A percentile compares a stretch with the other conserved stretches of the same genome.
Evolutionary conservation across 2,888 invertebrate genomes (phyloP).

Genomic region (Tetheella fluctuosa): DNA sequence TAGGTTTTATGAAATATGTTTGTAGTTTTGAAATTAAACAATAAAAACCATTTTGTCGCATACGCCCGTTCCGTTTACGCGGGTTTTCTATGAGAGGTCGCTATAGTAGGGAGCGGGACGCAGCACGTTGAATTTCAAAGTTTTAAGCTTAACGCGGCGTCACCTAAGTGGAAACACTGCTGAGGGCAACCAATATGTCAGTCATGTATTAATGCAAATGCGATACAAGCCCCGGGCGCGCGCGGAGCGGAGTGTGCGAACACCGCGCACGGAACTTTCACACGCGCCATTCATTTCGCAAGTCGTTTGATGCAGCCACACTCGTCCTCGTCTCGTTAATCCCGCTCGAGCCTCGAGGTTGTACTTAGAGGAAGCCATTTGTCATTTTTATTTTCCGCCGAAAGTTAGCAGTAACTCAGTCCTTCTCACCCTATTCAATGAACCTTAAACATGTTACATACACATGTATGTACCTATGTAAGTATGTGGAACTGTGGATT

Average conservation of each 20-base stretch:
- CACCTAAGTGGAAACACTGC: no score
- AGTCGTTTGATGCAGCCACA: conserved; percentile 14
- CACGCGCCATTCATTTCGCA: conserved; percentile 24
- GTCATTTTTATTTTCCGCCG: background rate
- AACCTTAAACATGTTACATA: background rate
- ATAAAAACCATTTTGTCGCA: no score
- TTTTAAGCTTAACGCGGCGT: no score
- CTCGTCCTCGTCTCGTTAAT: no score
- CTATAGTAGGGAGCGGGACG: no score
- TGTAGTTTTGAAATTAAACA: no score
- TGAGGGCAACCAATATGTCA: conserved; percentile 1
- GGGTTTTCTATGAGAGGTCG: no score
- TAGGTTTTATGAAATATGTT: no score
- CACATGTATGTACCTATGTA: no score
- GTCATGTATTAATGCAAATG: background rate
- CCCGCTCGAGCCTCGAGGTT: background rate
- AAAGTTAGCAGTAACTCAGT: background rate
- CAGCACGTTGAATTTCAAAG: no score
- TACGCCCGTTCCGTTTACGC: no score
- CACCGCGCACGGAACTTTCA: conserved; percentile 22
- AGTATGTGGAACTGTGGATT: background rate
- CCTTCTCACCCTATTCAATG: background rate
- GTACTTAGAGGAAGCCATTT: background rate
- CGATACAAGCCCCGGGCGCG: background rate
- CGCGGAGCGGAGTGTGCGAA: conserved; percentile 19